Conservation (phyloP, 2,888 invertebrate genomes). For the Drosophila conformis region DNA sequence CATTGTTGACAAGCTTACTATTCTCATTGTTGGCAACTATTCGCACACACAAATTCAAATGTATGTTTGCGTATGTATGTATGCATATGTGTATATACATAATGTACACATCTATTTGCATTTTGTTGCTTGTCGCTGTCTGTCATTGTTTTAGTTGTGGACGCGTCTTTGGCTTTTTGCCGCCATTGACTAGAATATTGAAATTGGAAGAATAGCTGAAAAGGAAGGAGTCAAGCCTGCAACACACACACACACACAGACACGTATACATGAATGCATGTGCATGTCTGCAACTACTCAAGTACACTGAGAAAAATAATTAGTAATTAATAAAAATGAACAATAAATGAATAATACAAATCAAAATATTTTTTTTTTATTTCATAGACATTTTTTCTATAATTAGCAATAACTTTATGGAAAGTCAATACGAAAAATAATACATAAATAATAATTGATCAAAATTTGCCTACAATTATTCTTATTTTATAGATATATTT, state of each 20-base stretch:
- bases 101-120: slow-evolving; percentile 17
- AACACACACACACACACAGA: background rate
- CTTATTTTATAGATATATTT: background rate
- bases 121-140: slow-evolving; percentile 33
- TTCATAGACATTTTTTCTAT: background rate
- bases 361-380: background rate
- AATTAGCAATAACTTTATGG: background rate
- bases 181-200: slow-evolving; percentile 10
- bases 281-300: background rate
- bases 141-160: slow-evolving; percentile 28
- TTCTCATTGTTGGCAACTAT: slow-evolving; percentile 5
- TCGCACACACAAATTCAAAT: background rate
- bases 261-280: background rate
- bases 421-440: background rate
- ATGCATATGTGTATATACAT: background rate
- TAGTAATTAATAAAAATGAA: background rate
- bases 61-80: background rate
- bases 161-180: slow-evolving; percentile 24
- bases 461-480: background rate
- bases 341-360: background rate
- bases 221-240: background rate
- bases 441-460: background rate
- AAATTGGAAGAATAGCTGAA: slow-evolving; percentile 1
- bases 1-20: background rate
- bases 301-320: background rate